Conservation (phyloP, 2,797 vertebrate species). For the Muscicapa striata region DNA sequence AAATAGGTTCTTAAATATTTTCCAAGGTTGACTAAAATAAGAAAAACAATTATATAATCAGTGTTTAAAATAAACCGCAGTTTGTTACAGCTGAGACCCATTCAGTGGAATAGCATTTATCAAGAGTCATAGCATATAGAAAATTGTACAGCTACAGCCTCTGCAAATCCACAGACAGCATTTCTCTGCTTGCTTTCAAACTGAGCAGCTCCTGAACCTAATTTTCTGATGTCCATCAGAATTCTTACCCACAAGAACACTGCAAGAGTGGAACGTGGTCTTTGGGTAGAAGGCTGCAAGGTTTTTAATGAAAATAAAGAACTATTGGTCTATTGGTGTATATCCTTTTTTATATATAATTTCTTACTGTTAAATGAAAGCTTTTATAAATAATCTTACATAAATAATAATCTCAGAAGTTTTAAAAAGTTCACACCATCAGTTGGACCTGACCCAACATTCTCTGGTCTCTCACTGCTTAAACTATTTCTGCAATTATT, state of each 20-base stretch:
- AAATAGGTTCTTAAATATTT: constrained; percentile 63
- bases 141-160: constrained; percentile 29
- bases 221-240: background rate
- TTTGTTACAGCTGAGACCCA: constrained; percentile 53
- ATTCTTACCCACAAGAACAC: background rate
- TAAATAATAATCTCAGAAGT: constrained; percentile 39
- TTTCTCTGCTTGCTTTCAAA: background rate
- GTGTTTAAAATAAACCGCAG: constrained; percentile 55
- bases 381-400: constrained; percentile 53
- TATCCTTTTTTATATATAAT: background rate
- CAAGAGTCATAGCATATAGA: background rate
- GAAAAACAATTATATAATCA: constrained; percentile 53
- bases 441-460: background rate
- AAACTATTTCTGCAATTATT: constrained; percentile 11
- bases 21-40: constrained; percentile 37
- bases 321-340: background rate
- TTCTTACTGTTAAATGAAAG: constrained; percentile 13
- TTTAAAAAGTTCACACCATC: background rate
- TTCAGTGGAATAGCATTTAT: constrained; percentile 6
- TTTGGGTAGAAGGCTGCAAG: background rate
- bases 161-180: background rate
- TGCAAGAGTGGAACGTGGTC: rapidly evolving
- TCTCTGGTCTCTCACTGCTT: constrained; percentile 28
- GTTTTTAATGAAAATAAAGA: background rate
- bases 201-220: background rate